Evolutionary conservation across 2,888 invertebrate species (phyloP).

Genomic region (Drosophila helvetica): DNA sequence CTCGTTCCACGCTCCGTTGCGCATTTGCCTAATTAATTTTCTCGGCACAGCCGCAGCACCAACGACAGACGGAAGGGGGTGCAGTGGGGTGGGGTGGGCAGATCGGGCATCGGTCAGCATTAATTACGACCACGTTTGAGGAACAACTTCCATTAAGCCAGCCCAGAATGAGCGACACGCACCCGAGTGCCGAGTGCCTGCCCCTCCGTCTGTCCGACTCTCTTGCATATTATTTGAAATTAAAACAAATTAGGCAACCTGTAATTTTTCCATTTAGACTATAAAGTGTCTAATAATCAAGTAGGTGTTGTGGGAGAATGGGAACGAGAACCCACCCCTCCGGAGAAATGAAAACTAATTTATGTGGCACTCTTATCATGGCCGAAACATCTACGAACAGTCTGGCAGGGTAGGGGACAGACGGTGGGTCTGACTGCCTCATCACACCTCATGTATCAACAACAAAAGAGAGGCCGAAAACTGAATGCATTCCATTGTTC

Average conservation of each 20-base stretch:
- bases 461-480: slow-evolving; percentile 64
- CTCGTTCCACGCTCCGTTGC: slow-evolving; percentile 78
- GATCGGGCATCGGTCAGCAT: slow-evolving; percentile 52
- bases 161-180: slow-evolving; percentile 40
- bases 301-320: slow-evolving; percentile 73
- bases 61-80: slow-evolving; percentile 17
- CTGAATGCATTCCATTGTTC: slow-evolving; percentile 69
- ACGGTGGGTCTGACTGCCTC: slow-evolving; percentile 30
- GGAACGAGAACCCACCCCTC: slow-evolving; percentile 30
- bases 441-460: slow-evolving; percentile 77
- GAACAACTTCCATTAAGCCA: slow-evolving; percentile 77
- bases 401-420: background rate
- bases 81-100: background rate
- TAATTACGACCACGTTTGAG: slow-evolving; percentile 76
- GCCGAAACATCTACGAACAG: slow-evolving; percentile 26
- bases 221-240: slow-evolving; percentile 78
- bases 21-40: slow-evolving; percentile 83
- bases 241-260: slow-evolving; percentile 81
- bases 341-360: slow-evolving; percentile 47
- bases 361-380: slow-evolving; percentile 49
- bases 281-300: slow-evolving; percentile 77
- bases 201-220: background rate
- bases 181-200: slow-evolving; percentile 23
- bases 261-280: slow-evolving; percentile 78
- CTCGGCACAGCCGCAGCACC: slow-evolving; percentile 69